phyloP scores from a whole-genome alignment of 2,888 invertebrate species.

The Acronicta alni region DNA sequence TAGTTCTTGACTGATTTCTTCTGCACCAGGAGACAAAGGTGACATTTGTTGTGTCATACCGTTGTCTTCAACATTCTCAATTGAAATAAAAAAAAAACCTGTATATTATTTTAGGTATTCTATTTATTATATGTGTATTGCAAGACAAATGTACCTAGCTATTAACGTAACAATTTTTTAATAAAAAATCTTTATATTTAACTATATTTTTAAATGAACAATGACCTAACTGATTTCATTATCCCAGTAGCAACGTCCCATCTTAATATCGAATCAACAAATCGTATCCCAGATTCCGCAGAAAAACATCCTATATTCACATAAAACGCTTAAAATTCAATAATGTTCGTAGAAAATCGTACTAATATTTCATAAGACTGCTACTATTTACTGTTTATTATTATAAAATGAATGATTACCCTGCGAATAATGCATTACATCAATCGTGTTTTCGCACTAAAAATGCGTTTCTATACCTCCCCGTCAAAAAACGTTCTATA shows the following conservation, averaged over 20 bases:
- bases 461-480: conserved; percentile 14
- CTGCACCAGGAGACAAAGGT: conserved; percentile 31
- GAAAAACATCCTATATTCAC: conserved; percentile 8
- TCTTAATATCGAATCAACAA: conserved; percentile 26
- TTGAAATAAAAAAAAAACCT: conserved; percentile 12
- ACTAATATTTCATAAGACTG: conserved; percentile 10
- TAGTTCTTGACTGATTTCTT: conserved; percentile 29
- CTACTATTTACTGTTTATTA: conserved; percentile 10
- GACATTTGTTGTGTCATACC: conserved; percentile 1
- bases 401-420: conserved; percentile 9
- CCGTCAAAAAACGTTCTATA: conserved; percentile 23
- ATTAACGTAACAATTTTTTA: conserved; percentile 5
- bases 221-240: conserved; percentile 23
- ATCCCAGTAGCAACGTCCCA: conserved; percentile 28
- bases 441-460: conserved; percentile 10
- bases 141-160: conserved; percentile 2
- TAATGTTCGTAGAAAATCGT: no score
- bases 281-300: conserved; percentile 22
- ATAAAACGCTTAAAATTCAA: no score
- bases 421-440: conserved; percentile 5
- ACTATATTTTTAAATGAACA: conserved; percentile 26
- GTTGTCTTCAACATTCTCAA: conserved; percentile 6
- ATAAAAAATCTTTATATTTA: conserved; percentile 12
- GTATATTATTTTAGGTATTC: conserved; percentile 1
- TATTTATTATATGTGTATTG: conserved; percentile 1